These are phyloP conservation scores for Priocnemis perturbator DNA, from an alignment of 2,888 invertebrate genomes.

Conservation along the genomic window DNA sequence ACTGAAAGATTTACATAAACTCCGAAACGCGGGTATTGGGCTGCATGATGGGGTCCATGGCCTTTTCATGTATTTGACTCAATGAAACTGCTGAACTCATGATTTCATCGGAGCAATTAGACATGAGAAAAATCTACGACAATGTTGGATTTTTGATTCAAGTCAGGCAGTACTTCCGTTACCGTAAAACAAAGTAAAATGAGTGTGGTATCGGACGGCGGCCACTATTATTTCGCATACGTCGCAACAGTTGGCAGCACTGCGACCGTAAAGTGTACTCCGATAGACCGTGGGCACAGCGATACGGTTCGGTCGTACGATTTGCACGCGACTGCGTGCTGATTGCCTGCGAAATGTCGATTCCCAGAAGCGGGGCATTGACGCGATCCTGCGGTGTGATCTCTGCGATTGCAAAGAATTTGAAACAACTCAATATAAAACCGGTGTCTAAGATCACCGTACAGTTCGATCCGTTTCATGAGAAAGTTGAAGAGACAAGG, in stretches of 20 bases:
- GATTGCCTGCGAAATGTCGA: slow-evolving; percentile 80
- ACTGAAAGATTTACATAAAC: too few species aligned
- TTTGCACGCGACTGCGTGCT: slow-evolving; percentile 33
- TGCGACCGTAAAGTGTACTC: slow-evolving; percentile 26
- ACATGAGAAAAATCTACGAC: too few species aligned
- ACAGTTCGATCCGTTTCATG: slow-evolving; percentile 90
- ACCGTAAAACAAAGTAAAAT: neutral
- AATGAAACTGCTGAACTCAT: too few species aligned
- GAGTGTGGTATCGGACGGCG: neutral
- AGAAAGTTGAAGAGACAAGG: slow-evolving; percentile 82
- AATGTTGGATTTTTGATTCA: too few species aligned
- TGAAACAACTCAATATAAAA: slow-evolving; percentile 84
- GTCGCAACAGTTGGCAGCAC: slow-evolving; percentile 29
- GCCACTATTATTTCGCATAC: too few species aligned
- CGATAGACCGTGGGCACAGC: slow-evolving; percentile 3
- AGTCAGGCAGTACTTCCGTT: neutral
- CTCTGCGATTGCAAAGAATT: slow-evolving; percentile 85
- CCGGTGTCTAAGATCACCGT: slow-evolving; percentile 86
- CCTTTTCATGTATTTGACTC: too few species aligned
- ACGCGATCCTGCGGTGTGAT: slow-evolving; percentile 82
- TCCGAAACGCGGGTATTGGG: too few species aligned
- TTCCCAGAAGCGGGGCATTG: slow-evolving; percentile 83
- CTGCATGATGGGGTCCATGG: too few species aligned
- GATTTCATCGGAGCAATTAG: too few species aligned
- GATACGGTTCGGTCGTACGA: slow-evolving; percentile 3